A percentile compares a stretch with the other conserved stretches of the same genome.
Conservation (phyloP, 2,113 vertebrate species). For the Vimba vimba region DNA sequence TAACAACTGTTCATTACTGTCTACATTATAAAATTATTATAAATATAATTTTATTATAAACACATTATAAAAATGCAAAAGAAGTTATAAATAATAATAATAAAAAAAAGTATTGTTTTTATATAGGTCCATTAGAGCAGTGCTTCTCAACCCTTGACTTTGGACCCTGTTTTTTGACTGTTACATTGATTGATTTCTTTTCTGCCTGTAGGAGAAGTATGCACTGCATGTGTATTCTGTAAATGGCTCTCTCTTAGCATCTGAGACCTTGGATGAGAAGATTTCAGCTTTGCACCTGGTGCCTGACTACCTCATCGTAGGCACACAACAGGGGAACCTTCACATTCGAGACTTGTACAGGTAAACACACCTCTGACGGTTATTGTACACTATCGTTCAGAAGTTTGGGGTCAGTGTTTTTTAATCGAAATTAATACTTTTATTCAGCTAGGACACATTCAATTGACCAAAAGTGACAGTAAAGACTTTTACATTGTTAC, state of each 20-base stretch:
- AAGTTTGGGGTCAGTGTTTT: neutral
- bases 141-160: neutral
- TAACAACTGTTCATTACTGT: too few relatives aligned
- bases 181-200: neutral
- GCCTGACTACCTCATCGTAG: slow-evolving; percentile 85
- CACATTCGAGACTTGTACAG: slow-evolving; percentile 83
- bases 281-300: slow-evolving; percentile 85
- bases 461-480: neutral
- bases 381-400: neutral
- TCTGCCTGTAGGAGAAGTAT: slow-evolving; percentile 77
- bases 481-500: neutral
- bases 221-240: slow-evolving; percentile 90
- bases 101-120: neutral
- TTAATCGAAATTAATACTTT: neutral
- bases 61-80: neutral
- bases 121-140: neutral
- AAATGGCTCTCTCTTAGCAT: slow-evolving; percentile 85
- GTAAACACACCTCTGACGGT: slow-evolving; percentile 61
- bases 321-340: slow-evolving; percentile 80
- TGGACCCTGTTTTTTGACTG: neutral
- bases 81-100: neutral
- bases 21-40: neutral
- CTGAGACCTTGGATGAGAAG: slow-evolving; percentile 80
- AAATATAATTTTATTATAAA: too few relatives aligned
- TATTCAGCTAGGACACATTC: too few relatives aligned